Evolutionary conservation across 1,140 invertebrate genomes (phyloP), one percentile per base, ranked within the genome.

Genomic region (Cherax destructor): DNA sequence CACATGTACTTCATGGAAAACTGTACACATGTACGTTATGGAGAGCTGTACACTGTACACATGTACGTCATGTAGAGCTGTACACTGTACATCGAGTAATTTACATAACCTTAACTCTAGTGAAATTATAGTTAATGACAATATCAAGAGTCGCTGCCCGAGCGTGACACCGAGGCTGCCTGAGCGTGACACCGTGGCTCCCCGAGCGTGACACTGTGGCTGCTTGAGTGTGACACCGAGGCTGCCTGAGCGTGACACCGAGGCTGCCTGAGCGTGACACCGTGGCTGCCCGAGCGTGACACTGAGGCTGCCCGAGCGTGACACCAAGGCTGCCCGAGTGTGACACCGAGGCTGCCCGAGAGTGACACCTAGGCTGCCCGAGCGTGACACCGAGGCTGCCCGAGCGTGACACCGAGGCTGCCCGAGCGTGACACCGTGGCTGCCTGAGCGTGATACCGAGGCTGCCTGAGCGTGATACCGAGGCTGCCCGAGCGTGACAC

Each of bases 21-120:
- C 30, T 41, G 30, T 41, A 41, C 30, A 41, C 30, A 41, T 41
- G 30, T 41, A 41, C 30, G 18, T 76, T 7, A 59, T 59, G 84
- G 84, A 84, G 9, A 59, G 1, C 9, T 59, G 16, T 59, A 59
- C 16, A 59, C 9, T 59, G 16, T 59, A 59, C 16, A 59, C 88
- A 90, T 30, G 77, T 59, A 83, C 80, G 30, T 41, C 30, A 41
- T 41, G 30, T 41, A 41, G 30, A 41, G 30, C 30, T 41, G 30
- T 41, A 41, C 30, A 41, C 30, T 41, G 30, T 41, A 41, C 30
- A 41, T 41, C 30, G 49, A 86, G 79, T 89, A 77, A 91, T 91
- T 91, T 91, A 91, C 89, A 91, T 30, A 80, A 78, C 76, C 89
- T 91, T 91, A 91, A 85, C 3, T 24, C 24, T 79, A 56, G 21